Conservation (phyloP, 2,888 invertebrate species). For the Amblyjoppa proteus region DNA sequence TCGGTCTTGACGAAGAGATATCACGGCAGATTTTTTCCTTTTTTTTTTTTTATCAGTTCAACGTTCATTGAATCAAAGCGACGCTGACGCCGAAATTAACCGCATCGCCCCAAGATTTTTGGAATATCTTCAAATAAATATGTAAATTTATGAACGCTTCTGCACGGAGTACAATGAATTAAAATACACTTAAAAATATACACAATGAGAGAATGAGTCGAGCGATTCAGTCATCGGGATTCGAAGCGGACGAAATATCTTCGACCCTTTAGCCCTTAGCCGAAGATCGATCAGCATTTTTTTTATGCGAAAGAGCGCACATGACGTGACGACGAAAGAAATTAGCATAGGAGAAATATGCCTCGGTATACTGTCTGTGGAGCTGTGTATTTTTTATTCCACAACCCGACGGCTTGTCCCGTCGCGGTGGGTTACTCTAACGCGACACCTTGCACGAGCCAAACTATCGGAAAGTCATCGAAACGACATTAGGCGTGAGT, state of each 20-base stretch:
- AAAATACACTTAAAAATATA: background rate
- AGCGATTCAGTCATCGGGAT: slow-evolving; percentile 50
- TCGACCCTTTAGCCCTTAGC: slow-evolving; percentile 23
- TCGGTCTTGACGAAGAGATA: background rate
- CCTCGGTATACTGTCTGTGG: slow-evolving; percentile 28
- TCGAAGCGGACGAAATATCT: slow-evolving; percentile 32
- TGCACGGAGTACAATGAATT: slow-evolving; percentile 6
- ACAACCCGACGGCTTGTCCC: slow-evolving; percentile 12
- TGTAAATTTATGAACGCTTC: slow-evolving; percentile 39
- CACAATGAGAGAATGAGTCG: slow-evolving; percentile 17
- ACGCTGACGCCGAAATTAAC: background rate
- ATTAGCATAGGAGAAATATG: slow-evolving; percentile 78
- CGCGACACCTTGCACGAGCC: slow-evolving; percentile 73
- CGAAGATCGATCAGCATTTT: slow-evolving; percentile 67
- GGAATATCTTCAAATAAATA: background rate
- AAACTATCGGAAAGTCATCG: slow-evolving; percentile 84
- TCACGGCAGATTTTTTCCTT: background rate
- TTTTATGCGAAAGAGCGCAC: slow-evolving; percentile 77
- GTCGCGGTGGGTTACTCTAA: slow-evolving; percentile 8
- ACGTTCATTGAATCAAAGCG: background rate
- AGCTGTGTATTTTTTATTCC: slow-evolving; percentile 72
- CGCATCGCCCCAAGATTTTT: background rate
- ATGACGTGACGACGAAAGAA: slow-evolving; percentile 83
- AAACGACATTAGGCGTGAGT: slow-evolving; percentile 79
- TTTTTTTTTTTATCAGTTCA: background rate